A percentile compares a stretch with the other conserved stretches of the same genome.
Evolutionary conservation across 1,140 invertebrate genomes (phyloP).

Genomic region (Aphidius ervi): DNA sequence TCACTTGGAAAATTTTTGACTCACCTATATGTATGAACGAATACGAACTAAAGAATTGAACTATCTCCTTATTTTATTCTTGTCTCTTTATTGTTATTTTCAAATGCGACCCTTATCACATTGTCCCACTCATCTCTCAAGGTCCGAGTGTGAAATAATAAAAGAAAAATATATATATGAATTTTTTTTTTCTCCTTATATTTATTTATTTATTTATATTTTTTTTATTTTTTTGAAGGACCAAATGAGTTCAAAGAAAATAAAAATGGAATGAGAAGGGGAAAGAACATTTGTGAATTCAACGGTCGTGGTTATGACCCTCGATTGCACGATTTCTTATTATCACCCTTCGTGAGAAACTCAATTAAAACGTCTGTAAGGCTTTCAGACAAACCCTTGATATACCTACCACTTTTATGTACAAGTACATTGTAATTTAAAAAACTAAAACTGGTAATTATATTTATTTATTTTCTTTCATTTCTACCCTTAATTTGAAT

Average conservation of each 20-base stretch:
- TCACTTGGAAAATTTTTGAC: conserved; percentile 18
- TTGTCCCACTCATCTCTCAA: background rate
- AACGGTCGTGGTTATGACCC: conserved; percentile 15
- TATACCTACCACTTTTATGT: too few species aligned
- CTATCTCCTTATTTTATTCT: background rate
- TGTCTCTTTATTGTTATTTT: conserved; percentile 10
- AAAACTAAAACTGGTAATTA: too few species aligned
- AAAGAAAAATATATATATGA: background rate
- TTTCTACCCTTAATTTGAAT: too few species aligned
- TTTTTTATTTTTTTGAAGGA: conserved; percentile 5
- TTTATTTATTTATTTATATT: conserved; percentile 3
- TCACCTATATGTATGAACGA: conserved; percentile 7
- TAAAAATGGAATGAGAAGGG: conserved; percentile 5
- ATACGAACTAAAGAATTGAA: background rate
- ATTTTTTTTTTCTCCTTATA: background rate
- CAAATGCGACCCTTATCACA: conserved; percentile 3
- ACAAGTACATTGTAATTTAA: too few species aligned
- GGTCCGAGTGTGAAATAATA: background rate
- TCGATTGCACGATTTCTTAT: conserved; percentile 19
- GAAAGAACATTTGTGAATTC: background rate
- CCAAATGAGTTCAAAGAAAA: background rate
- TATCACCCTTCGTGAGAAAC: conserved; percentile 24
- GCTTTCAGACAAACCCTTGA: too few species aligned
- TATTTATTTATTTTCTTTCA: too few species aligned
- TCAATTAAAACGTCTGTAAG: conserved; percentile 23